A percentile compares a stretch with the other conserved stretches of the same genome.
Evolutionary conservation across 1,140 invertebrate species (phyloP).

Genomic region (Probaryconus sp.): DNA sequence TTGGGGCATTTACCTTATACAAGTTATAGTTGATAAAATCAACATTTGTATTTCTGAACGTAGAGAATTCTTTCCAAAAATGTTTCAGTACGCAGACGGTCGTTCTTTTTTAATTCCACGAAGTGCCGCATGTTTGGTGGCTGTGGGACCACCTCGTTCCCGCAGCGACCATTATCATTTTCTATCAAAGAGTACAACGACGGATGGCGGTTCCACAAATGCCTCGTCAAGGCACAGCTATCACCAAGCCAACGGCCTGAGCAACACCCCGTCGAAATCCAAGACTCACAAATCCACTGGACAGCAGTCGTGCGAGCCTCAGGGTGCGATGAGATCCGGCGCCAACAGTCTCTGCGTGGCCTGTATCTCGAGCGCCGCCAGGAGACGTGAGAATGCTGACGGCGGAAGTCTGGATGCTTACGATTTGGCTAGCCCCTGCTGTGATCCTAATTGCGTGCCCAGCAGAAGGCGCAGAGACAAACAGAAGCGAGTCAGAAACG

Average conservation of each 20-base stretch:
- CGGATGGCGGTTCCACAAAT: slow-evolving; percentile 72
- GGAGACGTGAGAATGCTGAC: slow-evolving; percentile 76
- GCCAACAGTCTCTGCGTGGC: slow-evolving; percentile 84
- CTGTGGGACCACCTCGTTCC: slow-evolving; percentile 82
- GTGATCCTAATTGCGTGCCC: slow-evolving; percentile 89
- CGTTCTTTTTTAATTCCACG: slow-evolving; percentile 74
- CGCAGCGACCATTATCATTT: slow-evolving; percentile 83
- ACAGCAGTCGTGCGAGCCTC: slow-evolving; percentile 48
- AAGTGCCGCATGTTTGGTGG: slow-evolving; percentile 84
- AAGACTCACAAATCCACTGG: slow-evolving; percentile 62
- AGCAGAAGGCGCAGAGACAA: slow-evolving; percentile 81
- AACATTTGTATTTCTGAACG: no score
- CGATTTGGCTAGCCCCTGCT: slow-evolving; percentile 89
- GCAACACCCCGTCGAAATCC: slow-evolving; percentile 61
- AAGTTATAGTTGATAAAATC: no score
- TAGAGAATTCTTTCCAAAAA: no score
- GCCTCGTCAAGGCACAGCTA: slow-evolving; percentile 71
- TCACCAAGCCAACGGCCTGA: slow-evolving; percentile 77
- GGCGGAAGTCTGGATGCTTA: slow-evolving; percentile 89
- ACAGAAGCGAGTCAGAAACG: slow-evolving; percentile 67
- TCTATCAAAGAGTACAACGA: slow-evolving; percentile 81
- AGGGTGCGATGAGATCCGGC: slow-evolving; percentile 63
- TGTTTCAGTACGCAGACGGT: slow-evolving; percentile 73
- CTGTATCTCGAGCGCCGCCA: slow-evolving; percentile 82
- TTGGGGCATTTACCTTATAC: no score